Percentiles rank a stretch among this genome's conserved stretches.
These are phyloP conservation scores for Gonatopus flavifemur DNA, from an alignment of 1,140 invertebrate species.

Conservation along the genomic window DNA sequence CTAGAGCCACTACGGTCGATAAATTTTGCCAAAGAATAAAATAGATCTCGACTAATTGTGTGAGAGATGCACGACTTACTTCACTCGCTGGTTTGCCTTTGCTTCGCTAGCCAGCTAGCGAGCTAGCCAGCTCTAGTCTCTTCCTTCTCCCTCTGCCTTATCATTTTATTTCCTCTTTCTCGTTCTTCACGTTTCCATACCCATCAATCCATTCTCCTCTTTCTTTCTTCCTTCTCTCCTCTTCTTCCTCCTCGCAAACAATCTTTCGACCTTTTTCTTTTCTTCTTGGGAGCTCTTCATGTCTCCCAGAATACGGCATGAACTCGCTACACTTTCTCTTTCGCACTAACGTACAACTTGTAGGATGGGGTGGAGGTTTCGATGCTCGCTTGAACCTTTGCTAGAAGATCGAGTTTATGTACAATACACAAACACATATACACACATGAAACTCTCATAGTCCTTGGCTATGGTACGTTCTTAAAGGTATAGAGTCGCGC, in stretches of 20 bases:
- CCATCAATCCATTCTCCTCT: not conserved
- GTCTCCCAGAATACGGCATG: constrained; percentile 21
- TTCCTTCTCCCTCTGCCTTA: not conserved
- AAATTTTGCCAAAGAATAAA: constrained; percentile 54
- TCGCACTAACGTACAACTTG: constrained; percentile 22
- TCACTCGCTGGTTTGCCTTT: constrained; percentile 31
- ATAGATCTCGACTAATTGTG: constrained; percentile 58
- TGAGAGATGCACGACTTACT: constrained; percentile 56
- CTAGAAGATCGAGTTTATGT: constrained; percentile 39
- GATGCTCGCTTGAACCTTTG: constrained; percentile 33
- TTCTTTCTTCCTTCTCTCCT: not conserved
- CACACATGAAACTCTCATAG: constrained; percentile 21
- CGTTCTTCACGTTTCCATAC: constrained; percentile 1
- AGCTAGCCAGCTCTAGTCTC: constrained; percentile 2
- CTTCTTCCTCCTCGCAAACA: not conserved
- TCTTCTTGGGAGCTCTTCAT: not conserved
- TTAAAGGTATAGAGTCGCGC: too few relatives aligned
- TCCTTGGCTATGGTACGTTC: too few relatives aligned
- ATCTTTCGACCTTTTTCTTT: constrained; percentile 1
- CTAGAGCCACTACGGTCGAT: constrained; percentile 51
- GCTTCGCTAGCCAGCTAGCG: constrained; percentile 1
- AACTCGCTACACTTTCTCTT: constrained; percentile 18
- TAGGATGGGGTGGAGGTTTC: constrained; percentile 22
- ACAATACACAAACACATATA: constrained; percentile 32
- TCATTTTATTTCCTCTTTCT: not conserved